phyloP scores from a whole-genome alignment of 1,140 invertebrate species.

The Drosophila littoralis region DNA sequence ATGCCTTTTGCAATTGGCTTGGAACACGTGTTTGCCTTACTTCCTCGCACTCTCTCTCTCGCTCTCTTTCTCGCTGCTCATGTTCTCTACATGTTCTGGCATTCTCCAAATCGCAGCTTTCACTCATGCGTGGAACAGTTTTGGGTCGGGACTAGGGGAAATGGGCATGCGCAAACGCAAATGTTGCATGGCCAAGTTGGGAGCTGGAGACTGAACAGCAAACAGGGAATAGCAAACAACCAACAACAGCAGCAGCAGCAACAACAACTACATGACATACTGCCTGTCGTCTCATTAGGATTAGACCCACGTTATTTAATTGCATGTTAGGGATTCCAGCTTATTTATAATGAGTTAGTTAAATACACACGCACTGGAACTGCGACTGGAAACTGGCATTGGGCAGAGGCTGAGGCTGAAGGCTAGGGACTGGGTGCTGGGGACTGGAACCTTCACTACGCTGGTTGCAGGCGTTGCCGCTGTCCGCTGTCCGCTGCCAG shows the following conservation, averaged over 20 bases:
- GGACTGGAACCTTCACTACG: conserved; percentile 24
- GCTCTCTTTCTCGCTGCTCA: conserved; percentile 2
- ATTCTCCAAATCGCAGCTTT: conserved; percentile 73
- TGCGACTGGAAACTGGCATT: conserved; percentile 14
- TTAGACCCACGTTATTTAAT: conserved; percentile 83
- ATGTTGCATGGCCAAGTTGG: conserved; percentile 70
- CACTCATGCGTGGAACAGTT: conserved; percentile 69
- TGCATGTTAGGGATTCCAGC: conserved; percentile 81
- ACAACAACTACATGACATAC: conserved; percentile 72
- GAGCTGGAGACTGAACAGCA: conserved; percentile 25
- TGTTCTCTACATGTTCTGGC: not conserved
- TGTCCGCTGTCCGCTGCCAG: conserved; percentile 48
- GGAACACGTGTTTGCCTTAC: conserved; percentile 64
- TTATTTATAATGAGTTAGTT: conserved; percentile 81
- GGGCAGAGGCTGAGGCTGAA: not conserved
- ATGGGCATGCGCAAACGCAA: conserved; percentile 75
- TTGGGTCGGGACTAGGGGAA: conserved; percentile 29
- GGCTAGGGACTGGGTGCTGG: not conserved
- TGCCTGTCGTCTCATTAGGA: conserved; percentile 82
- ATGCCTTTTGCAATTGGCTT: conserved; percentile 73
- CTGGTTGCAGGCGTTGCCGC: conserved; percentile 48
- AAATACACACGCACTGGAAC: conserved; percentile 70
- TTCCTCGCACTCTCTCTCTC: not conserved
- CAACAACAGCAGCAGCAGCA: conserved; percentile 31
- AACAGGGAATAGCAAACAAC: conserved; percentile 45